Base-by-base conservation (phyloP, 2,888 invertebrate genomes). In the Leucania comma region DNA sequence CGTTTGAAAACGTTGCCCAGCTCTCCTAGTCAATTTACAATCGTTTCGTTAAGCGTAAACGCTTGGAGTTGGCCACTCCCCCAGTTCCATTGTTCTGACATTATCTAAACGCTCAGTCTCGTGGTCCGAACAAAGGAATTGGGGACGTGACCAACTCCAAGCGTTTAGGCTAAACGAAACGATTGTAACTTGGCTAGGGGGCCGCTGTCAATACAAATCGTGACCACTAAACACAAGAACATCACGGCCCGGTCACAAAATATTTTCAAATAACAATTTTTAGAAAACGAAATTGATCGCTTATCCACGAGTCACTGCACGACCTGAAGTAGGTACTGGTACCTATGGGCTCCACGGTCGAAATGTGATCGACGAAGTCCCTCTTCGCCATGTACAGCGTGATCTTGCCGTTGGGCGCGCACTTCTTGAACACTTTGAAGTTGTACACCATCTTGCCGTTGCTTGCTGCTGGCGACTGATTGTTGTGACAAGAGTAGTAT, bases 351-450 rank as follows among this genome's bases (percentile, higher is more conserved):
- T 99, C 99, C 72, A 98, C 98, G 73, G 97, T 97, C 0, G 98
- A 97, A 83, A 98, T 97, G 89, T 98, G 98, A 91, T 98, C 98
- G 74, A 99, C 97, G 93, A 98, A 98, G 91, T 99, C 98, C 82
- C 99, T 96, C 92, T 98, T 98, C 56, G 98, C 98, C 95, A 99
- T 96, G 87, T 98, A 99, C 85, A 99, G 94, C 53, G 98, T 98
- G 86, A 98, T 93, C 96, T 98, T 98, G 81, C 98, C 98, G 93
- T 98, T 98, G 60, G 98, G 98, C 54, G 98, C 97, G 89, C 97
- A 97, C 96, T 99, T 99, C 94, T 99, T 99, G 94, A 98, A 99
- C 90, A 99, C 98, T 94, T 98, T 98, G 93, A 98, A 98, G 92
- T 98, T 98, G 89, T 97, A 98, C 91, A 98, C 98, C 99, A 98